A percentile compares a stretch with the other conserved stretches of the same genome.
These are phyloP conservation scores for Erebia epiphron DNA, from an alignment of 2,888 invertebrate genomes.

Conservation along the genomic window DNA sequence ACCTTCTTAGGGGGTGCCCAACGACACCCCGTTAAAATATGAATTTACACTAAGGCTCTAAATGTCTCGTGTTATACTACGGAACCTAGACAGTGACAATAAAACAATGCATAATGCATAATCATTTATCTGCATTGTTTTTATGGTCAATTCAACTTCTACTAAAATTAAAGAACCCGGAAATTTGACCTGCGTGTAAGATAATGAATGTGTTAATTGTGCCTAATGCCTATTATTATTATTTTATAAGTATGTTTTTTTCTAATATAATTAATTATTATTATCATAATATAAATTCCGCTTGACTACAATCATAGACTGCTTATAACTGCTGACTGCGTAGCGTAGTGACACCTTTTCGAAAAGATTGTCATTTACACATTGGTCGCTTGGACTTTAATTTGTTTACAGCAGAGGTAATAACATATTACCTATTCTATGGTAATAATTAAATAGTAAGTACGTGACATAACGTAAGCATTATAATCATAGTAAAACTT, in stretches of 20 bases:
- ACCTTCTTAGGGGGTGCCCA: no score
- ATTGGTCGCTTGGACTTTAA: no score
- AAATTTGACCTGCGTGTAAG: not conserved
- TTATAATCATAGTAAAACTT: no score
- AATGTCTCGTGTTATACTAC: not conserved
- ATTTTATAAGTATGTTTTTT: no score
- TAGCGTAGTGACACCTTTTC: no score
- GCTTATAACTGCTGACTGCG: no score
- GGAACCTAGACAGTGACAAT: not conserved
- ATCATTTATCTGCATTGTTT: slow-evolving; percentile 1
- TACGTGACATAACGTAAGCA: no score
- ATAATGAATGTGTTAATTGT: slow-evolving; percentile 9
- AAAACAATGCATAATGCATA: not conserved
- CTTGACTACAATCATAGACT: not conserved
- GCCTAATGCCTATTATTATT: not conserved
- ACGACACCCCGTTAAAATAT: not conserved
- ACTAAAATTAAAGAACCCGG: not conserved
- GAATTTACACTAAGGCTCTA: not conserved
- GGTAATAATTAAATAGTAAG: no score
- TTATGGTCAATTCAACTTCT: not conserved
- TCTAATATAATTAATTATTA: not conserved
- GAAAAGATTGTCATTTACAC: no score
- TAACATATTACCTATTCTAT: no score
- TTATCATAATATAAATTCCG: not conserved
- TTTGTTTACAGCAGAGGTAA: no score